Conservation (phyloP, 2,888 invertebrate genomes). For the Lochmaea capreae region DNA sequence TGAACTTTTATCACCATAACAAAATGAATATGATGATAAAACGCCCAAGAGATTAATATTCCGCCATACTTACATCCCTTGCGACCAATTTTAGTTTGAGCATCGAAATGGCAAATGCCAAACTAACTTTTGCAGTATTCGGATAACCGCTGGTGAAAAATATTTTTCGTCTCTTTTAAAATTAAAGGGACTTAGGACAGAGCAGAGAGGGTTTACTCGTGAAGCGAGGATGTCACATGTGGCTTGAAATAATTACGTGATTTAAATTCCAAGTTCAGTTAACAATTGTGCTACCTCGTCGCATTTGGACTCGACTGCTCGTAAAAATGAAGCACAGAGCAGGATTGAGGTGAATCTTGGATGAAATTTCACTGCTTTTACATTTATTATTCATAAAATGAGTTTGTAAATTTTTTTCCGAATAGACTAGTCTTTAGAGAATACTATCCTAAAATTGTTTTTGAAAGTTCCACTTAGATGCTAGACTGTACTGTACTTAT, state of each 20-base stretch:
- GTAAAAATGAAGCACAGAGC: conserved; percentile 16
- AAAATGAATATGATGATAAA: background rate
- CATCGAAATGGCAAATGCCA: conserved; percentile 20
- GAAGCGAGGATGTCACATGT: conserved; percentile 12
- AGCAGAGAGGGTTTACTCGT: conserved; percentile 6
- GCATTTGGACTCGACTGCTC: background rate
- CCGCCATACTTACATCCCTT: conserved; percentile 9
- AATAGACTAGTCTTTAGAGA: no score
- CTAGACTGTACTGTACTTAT: no score
- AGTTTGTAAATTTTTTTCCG: no score
- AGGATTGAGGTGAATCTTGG: background rate
- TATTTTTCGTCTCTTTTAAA: conserved; percentile 20
- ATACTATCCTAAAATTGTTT: no score
- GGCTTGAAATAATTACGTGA: conserved; percentile 23
- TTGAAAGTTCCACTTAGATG: no score
- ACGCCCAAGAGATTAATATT: background rate
- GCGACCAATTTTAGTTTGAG: conserved; percentile 22
- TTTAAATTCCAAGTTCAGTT: conserved; percentile 23
- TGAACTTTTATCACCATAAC: no score
- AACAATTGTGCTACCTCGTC: conserved; percentile 17
- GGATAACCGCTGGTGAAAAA: conserved; percentile 12
- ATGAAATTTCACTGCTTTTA: background rate
- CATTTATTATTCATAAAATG: no score
- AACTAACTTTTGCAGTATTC: conserved; percentile 15
- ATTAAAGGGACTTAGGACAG: conserved; percentile 15